These are phyloP conservation scores for Macaria liturata DNA, from an alignment of 2,888 invertebrate genomes.

Conservation along the genomic window DNA sequence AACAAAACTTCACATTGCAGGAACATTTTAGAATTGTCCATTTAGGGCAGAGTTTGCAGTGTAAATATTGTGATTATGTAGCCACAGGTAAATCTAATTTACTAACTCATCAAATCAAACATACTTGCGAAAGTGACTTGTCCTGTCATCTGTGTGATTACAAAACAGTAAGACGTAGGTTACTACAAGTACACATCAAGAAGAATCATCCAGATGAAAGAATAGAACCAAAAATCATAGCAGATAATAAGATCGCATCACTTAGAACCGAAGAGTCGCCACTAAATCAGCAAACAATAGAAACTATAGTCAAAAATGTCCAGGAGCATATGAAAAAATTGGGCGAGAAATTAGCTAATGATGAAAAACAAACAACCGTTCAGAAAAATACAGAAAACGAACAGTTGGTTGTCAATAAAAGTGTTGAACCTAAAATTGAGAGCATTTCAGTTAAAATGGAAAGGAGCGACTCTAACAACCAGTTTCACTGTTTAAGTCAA, in stretches of 20 bases:
- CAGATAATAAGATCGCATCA: conserved; percentile 50
- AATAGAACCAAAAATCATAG: conserved; percentile 38
- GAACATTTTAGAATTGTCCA: conserved; percentile 55
- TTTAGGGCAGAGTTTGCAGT: conserved; percentile 56
- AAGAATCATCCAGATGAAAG: conserved; percentile 44
- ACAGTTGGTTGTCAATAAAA: too few species aligned
- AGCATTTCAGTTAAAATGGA: too few species aligned
- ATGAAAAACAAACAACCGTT: too few species aligned
- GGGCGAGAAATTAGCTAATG: too few species aligned
- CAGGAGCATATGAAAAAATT: too few species aligned
- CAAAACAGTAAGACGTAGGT: conserved; percentile 48
- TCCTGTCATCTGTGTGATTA: conserved; percentile 57
- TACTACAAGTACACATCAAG: conserved; percentile 54
- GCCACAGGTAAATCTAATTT: conserved; percentile 54
- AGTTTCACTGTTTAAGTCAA: too few species aligned
- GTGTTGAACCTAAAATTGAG: too few species aligned
- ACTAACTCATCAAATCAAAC: conserved; percentile 55
- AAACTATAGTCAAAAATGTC: too few species aligned
- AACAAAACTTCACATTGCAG: conserved; percentile 58
- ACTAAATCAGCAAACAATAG: too few species aligned
- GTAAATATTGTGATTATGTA: conserved; percentile 56
- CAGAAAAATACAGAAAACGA: too few species aligned
- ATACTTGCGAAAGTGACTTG: conserved; percentile 61
- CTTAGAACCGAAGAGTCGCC: conserved; percentile 32
- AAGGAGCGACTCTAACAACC: too few species aligned